Base-by-base conservation (phyloP, 2,888 invertebrate genomes). In the Calameuta pallipes region DNA sequence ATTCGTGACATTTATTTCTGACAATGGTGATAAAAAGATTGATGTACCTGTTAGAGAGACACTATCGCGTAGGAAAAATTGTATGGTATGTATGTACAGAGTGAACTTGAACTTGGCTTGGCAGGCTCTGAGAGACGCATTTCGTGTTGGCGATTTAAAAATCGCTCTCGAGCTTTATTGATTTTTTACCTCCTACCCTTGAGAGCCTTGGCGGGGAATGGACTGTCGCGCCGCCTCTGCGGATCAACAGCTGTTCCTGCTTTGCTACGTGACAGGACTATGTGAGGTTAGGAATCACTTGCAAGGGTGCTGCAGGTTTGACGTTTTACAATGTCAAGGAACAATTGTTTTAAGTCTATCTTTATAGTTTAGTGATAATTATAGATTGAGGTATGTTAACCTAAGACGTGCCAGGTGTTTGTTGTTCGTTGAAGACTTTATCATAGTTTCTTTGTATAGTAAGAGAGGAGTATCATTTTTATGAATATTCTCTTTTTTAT, bases 401-500 rank as follows among this genome's bases (percentile, higher is more conserved):
- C 56, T 41, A 56, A 56, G 23, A 3, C 9, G 23, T 56, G 9
- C 9, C 56, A 9, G 9, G 23, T 23, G 2, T 56, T 56, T 56
- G 23, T 56, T 23, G 23, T 9, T 23, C 9, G 2, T 56, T 23
- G 9, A 23, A 56, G 23, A 56, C 23, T 9, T 56, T 23, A 56
- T 23, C 9, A 9, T 23, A 23, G 9, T 56, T 56, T 23, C 3
- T 56, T 56, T 56, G 23, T 9, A 56, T 15, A 9, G 15, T 56
- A 23, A 56, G 23, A 23, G 23, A 56, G 56, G 2, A 9, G 9
- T 56, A 56, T 23, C 9, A 23, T 56, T 23, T 2, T 56, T 9
- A 23, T 56, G 9, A 23, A 23, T 23, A 56, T 56, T 23, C 36
- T 56, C 33, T 15, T 1, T 77, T 79, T 75, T 81, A 78, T 90